Percentiles rank a stretch among this genome's conserved stretches.
phyloP scores from a whole-genome alignment of 2,888 invertebrate genomes.

The Apotomis turbidana region DNA sequence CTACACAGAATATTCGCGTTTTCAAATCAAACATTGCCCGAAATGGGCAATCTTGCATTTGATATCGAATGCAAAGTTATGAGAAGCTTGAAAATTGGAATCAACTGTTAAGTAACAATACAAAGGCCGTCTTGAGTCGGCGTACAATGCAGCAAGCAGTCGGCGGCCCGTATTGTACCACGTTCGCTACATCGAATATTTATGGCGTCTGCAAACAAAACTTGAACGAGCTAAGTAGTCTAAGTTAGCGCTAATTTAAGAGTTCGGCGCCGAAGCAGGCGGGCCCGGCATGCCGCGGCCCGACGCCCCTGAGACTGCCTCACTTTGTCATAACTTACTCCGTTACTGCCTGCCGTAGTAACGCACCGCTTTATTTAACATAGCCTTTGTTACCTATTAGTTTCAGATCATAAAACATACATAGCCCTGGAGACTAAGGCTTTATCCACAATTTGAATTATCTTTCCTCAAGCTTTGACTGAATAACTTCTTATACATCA shows the following conservation, averaged over 20 bases:
- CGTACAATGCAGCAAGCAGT: conserved; percentile 61
- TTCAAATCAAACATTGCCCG: background rate
- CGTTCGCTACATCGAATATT: conserved; percentile 72
- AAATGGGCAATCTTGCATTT: conserved; percentile 4
- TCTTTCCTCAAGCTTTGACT: background rate
- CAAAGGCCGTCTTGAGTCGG: conserved; percentile 63
- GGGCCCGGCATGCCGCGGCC: conserved; percentile 50
- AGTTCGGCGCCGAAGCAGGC: conserved; percentile 67
- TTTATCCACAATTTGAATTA: background rate
- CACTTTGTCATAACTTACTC: conserved; percentile 78
- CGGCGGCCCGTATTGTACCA: conserved; percentile 64
- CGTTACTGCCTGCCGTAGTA: conserved; percentile 47
- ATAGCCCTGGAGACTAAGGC: background rate
- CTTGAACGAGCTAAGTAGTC: conserved; percentile 79
- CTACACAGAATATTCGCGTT: conserved; percentile 1
- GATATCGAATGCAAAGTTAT: conserved; percentile 33
- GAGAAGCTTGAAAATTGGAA: conserved; percentile 49
- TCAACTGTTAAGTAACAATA: conserved; percentile 59
- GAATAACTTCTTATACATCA: background rate
- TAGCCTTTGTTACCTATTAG: conserved; percentile 61
- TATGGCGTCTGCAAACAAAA: conserved; percentile 80
- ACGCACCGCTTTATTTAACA: conserved; percentile 61
- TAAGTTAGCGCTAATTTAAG: conserved; percentile 82
- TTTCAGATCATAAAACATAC: conserved; percentile 16
- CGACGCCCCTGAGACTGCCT: conserved; percentile 61